A percentile compares a stretch with the other conserved stretches of the same genome.
phyloP scores from a whole-genome alignment of 2,888 invertebrate genomes.

The Drosophila macrothrix region DNA sequence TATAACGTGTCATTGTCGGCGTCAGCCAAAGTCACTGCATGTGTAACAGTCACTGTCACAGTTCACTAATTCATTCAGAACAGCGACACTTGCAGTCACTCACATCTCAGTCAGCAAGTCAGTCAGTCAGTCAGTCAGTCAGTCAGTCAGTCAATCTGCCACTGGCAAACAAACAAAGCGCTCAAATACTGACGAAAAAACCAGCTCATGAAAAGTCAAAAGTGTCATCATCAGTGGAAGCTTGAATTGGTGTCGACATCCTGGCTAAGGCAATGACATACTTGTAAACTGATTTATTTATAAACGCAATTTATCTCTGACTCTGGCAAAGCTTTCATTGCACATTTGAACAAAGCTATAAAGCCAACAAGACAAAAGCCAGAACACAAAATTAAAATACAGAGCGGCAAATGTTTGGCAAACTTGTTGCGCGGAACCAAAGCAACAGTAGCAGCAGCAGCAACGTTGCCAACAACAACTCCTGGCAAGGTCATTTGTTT shows the following conservation, averaged over 20 bases:
- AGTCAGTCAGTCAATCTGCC: conserved; percentile 28
- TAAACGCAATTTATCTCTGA: conserved; percentile 71
- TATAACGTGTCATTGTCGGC: conserved; percentile 41
- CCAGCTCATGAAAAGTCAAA: conserved; percentile 19
- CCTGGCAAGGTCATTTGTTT: conserved; percentile 74
- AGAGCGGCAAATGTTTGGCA: conserved; percentile 71
- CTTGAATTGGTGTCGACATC: conserved; percentile 51
- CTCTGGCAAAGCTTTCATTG: conserved; percentile 54
- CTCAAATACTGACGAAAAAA: conserved; percentile 33
- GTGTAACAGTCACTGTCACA: conserved; percentile 31
- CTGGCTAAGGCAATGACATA: conserved; percentile 48
- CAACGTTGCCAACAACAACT: conserved; percentile 19
- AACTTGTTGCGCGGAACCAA: conserved; percentile 66
- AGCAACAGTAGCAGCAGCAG: neutral
- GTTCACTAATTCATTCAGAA: conserved; percentile 44
- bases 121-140: conserved; percentile 16
- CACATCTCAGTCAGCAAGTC: conserved; percentile 28
- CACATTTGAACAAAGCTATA: conserved; percentile 54
- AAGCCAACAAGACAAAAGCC: conserved; percentile 18
- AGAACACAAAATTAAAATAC: conserved; percentile 56
- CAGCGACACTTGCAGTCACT: conserved; percentile 47
- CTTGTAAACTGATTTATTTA: conserved; percentile 74
- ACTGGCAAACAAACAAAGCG: conserved; percentile 25
- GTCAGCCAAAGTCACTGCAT: conserved; percentile 30
- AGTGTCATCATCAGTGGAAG: conserved; percentile 40